A percentile compares a stretch with the other conserved stretches of the same genome.
These are phyloP conservation scores for Pammene aurita DNA, from an alignment of 2,888 invertebrate species.

Conservation along the genomic window DNA sequence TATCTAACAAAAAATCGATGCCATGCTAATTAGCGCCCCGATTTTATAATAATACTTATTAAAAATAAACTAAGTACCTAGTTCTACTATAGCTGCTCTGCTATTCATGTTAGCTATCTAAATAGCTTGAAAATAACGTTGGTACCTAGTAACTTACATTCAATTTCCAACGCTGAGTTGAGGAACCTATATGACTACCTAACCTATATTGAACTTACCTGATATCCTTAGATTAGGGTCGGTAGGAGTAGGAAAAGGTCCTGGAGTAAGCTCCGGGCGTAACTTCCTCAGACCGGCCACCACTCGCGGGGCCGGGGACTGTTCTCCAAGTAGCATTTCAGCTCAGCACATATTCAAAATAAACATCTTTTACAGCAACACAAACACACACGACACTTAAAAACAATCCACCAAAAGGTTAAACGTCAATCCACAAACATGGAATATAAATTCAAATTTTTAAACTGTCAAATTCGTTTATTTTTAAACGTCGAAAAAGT, in stretches of 20 bases:
- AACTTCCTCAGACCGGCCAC: conserved; percentile 80
- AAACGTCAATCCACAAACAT: conserved; percentile 44
- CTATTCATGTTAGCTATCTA: no score
- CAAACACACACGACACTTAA: conserved; percentile 54
- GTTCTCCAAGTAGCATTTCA: conserved; percentile 79
- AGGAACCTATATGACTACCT: no score
- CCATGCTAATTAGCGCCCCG: no score
- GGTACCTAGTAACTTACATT: no score
- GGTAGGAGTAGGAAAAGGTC: conserved; percentile 71
- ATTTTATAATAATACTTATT: no score
- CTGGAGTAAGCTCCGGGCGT: conserved; percentile 76
- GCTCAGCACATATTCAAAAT: conserved; percentile 69
- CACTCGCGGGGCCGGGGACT: conserved; percentile 80
- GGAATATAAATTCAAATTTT: conserved; percentile 26
- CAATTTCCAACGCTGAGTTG: no score
- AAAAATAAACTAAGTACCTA: no score
- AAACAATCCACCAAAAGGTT: conserved; percentile 43
- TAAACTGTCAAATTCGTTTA: conserved; percentile 66
- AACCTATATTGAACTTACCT: conserved; percentile 58
- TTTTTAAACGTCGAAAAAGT: conserved; percentile 71
- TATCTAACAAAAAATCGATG: no score
- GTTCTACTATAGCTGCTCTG: no score
- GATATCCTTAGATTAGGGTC: conserved; percentile 78
- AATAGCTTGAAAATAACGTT: no score
- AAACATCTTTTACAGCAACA: conserved; percentile 63